Evolutionary conservation across 2,113 vertebrate species (phyloP), one percentile per base, ranked within the genome.

Genomic region (Indicator indicator): DNA sequence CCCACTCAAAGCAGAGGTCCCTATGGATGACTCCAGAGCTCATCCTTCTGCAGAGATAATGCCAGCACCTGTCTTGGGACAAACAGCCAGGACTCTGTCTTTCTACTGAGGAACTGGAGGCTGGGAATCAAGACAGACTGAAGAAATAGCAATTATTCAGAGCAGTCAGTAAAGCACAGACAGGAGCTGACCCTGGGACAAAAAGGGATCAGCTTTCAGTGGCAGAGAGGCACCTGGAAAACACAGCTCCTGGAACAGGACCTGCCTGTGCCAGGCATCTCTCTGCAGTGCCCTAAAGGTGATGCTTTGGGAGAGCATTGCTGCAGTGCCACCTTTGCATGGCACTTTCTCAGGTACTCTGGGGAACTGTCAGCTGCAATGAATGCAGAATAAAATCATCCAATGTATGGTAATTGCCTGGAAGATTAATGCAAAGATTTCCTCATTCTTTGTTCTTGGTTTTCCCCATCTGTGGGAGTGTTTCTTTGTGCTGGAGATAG

Each of bases 361-460:
- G 64, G 62, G 92, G 86, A 64, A 32, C 1, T 81, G 90, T 91
- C 86, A 87, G 86, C 84, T 85, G 87, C 87, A 85, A 40, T 12
- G 81, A 85, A 83, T 16, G 84, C 48, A 55, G 28, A 83, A 26
- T 27, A 50, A 90, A 84, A 84, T 26, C 90, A 78, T 40, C 82
- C 65, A 64, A 18, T 38, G 67, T 60, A 76, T 58, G 67, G 74
- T 72, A 81, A 92, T 32, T 12, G 65, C 74, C 74, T 9, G 82
- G 40, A 28, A 94, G 73, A 94, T 90, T 86, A 77, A 94, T 56
- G 81, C 71, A 71, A 88, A 54, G 63, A 86, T 90, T 9, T 46
- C 58, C 15, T 12, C 5, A 33, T 40, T 12, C 91, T 78, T 32
- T 88, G 74, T 54, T 4, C 82, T 93, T 79, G 64, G 73, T 70